Evolutionary conservation across 1,140 invertebrate genomes (phyloP).

Genomic region (Drosophila yakuba): DNA sequence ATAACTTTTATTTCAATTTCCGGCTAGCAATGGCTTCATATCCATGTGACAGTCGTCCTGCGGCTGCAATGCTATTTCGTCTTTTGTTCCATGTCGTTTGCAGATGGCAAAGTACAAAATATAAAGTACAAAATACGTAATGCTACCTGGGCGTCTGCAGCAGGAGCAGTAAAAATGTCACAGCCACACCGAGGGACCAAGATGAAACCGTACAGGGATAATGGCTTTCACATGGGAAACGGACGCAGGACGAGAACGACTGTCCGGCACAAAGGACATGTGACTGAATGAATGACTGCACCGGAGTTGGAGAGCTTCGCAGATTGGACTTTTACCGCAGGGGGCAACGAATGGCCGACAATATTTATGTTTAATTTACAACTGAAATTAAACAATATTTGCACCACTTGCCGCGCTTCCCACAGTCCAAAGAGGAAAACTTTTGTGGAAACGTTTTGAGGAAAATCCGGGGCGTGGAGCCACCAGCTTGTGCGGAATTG

Average conservation of each 20-base stretch:
- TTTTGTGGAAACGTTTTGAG: conserved; percentile 22
- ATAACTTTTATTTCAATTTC: conserved; percentile 55
- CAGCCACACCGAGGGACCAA: conserved; percentile 25
- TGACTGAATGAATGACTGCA: conserved; percentile 27
- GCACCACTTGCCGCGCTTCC: conserved; percentile 53
- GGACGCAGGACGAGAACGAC: background rate
- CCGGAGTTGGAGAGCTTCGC: conserved; percentile 14
- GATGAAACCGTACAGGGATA: conserved; percentile 28
- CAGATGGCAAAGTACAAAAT: conserved; percentile 41
- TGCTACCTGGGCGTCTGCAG: conserved; percentile 40
- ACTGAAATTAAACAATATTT: conserved; percentile 62
- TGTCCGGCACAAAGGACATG: conserved; percentile 43
- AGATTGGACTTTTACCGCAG: conserved; percentile 31
- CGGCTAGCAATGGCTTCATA: conserved; percentile 4
- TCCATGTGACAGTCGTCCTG: conserved; percentile 31
- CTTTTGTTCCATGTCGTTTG: conserved; percentile 60
- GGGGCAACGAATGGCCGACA: conserved; percentile 24
- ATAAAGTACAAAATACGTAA: conserved; percentile 24
- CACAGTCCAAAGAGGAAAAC: conserved; percentile 9
- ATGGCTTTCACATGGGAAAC: conserved; percentile 12
- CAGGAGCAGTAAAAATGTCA: conserved; percentile 50
- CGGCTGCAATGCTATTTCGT: conserved; percentile 22
- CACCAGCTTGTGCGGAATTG: conserved; percentile 54
- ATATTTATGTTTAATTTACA: conserved; percentile 78
- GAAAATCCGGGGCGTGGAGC: conserved; percentile 3